Evolutionary conservation across 2,113 vertebrate species (phyloP).

Genomic region (Meriones unguiculatus): DNA sequence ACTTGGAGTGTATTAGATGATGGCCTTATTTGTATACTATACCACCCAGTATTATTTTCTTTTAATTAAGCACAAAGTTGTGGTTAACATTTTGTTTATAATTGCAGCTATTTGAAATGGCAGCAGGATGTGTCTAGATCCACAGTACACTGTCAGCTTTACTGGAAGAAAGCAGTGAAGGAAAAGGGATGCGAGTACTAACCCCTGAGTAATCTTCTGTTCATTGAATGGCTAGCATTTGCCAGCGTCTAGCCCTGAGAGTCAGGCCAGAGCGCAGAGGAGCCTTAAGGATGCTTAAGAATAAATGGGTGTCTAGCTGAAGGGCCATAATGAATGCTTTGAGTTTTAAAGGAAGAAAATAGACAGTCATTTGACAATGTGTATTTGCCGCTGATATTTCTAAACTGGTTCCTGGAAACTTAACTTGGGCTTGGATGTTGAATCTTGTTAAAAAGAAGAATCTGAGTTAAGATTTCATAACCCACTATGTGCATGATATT

Average conservation of each 20-base stretch:
- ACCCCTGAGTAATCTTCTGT: background rate
- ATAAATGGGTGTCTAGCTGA: slow-evolving; percentile 4
- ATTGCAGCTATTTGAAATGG: slow-evolving; percentile 71
- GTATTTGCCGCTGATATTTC: slow-evolving; percentile 8
- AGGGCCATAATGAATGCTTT: rapidly evolving
- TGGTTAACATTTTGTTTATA: slow-evolving; percentile 60
- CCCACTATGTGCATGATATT: background rate
- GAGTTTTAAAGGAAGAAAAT: background rate
- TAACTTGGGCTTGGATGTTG: background rate
- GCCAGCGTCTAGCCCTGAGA: background rate
- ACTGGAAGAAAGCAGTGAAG: slow-evolving; percentile 65
- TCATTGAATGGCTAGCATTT: background rate
- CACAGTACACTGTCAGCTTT: slow-evolving; percentile 57
- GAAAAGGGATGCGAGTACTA: background rate
- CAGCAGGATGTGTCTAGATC: slow-evolving; percentile 69
- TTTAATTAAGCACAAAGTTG: slow-evolving; percentile 72
- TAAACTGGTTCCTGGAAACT: background rate
- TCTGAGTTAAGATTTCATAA: background rate
- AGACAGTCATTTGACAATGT: slow-evolving; percentile 11
- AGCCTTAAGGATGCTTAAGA: background rate
- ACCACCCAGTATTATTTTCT: slow-evolving; percentile 69
- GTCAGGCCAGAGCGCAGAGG: slow-evolving; percentile 6
- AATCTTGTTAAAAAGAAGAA: background rate
- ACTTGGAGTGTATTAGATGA: background rate
- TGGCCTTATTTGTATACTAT: slow-evolving; percentile 15